Evolutionary conservation across 53 echinoderm and acorn worm species (phyloP).

Genomic region (Crossaster papposus): DNA sequence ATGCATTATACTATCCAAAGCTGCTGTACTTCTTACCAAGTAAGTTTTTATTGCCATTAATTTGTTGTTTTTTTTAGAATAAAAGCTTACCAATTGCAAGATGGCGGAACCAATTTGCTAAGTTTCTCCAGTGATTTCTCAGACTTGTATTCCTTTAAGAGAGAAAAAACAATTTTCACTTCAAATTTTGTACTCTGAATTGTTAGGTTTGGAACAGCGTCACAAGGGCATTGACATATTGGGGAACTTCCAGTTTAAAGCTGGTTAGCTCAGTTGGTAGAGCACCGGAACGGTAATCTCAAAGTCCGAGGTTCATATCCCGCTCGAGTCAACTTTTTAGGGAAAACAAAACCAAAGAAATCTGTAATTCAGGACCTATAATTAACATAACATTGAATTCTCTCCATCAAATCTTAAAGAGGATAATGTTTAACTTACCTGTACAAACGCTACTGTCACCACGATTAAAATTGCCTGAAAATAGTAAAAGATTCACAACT

Average conservation of each 20-base stretch:
- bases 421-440: constrained; percentile 65
- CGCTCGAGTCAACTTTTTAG: too few species aligned
- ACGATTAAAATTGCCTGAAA: constrained; percentile 89
- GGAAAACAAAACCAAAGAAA: too few species aligned
- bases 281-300: too few species aligned
- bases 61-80: neutral
- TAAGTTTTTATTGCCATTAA: too few species aligned
- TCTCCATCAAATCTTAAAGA: neutral
- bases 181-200: neutral
- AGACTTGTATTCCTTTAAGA: constrained; percentile 90
- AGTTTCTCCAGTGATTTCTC: constrained; percentile 92
- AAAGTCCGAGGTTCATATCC: too few species aligned
- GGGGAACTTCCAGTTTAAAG: neutral
- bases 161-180: neutral
- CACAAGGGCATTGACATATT: too few species aligned
- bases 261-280: too few species aligned
- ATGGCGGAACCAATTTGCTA: constrained; percentile 87
- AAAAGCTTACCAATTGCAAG: constrained; percentile 87
- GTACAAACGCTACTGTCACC: constrained; percentile 96
- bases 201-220: too few species aligned
- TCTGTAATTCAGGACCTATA: too few species aligned
- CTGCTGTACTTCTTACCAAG: too few species aligned
- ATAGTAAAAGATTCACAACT: constrained; percentile 19
- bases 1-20: too few species aligned
- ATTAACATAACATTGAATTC: neutral